Evolutionary conservation across 2,888 invertebrate species (phyloP).

Genomic region (Eupithecia inturbata): DNA sequence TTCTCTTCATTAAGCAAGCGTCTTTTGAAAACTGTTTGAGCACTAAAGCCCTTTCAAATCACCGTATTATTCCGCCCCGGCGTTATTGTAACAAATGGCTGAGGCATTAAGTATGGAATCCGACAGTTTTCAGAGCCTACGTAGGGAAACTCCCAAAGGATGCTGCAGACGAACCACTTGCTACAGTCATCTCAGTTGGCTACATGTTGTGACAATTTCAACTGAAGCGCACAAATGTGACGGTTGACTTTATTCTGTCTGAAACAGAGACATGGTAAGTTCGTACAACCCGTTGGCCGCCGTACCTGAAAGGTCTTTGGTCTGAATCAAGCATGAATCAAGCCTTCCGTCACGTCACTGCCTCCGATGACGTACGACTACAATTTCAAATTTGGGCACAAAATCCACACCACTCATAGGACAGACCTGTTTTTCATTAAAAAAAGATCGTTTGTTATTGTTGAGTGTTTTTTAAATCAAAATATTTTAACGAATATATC

Average conservation of each 20-base stretch:
- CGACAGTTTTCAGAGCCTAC: conserved; percentile 38
- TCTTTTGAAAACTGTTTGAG: conserved; percentile 18
- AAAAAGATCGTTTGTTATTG: no score
- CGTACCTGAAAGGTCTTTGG: not conserved
- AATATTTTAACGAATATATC: no score
- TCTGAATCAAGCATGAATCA: not conserved
- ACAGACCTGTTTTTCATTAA: no score
- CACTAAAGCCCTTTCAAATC: conserved; percentile 20
- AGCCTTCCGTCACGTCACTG: not conserved
- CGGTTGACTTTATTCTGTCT: not conserved
- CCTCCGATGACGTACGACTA: not conserved
- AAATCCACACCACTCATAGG: not conserved
- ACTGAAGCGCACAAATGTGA: not conserved
- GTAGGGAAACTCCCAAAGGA: conserved; percentile 33
- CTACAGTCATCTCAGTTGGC: not conserved
- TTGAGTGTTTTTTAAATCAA: no score
- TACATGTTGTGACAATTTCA: not conserved
- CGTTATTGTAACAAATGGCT: conserved; percentile 41
- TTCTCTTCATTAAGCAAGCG: conserved; percentile 7
- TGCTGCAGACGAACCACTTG: not conserved
- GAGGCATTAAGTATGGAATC: conserved; percentile 35
- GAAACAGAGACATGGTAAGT: not conserved
- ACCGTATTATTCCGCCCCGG: conserved; percentile 20
- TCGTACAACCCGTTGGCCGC: not conserved
- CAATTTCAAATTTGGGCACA: not conserved